phyloP scores from a whole-genome alignment of 2,113 vertebrate species.

The Heterocephalus glaber region DNA sequence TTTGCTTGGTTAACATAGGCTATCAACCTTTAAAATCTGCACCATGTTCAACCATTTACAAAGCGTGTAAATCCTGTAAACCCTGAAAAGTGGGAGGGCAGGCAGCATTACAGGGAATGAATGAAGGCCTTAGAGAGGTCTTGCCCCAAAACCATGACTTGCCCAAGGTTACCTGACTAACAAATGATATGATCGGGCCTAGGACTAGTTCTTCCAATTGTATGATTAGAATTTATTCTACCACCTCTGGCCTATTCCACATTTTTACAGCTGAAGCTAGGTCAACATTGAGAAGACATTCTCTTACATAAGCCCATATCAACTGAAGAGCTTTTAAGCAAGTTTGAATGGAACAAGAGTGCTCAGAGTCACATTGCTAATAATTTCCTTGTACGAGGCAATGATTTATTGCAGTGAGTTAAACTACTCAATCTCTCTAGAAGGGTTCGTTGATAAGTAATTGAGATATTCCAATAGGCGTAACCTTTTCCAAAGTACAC shows the following conservation, averaged over 20 bases:
- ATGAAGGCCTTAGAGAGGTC: neutral
- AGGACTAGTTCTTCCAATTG: neutral
- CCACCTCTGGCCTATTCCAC: neutral
- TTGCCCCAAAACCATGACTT: neutral
- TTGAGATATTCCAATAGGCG: slow-evolving; percentile 68
- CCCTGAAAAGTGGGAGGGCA: neutral
- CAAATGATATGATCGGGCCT: neutral
- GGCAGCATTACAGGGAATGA: neutral
- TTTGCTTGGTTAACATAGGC: neutral
- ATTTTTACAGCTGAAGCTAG: slow-evolving; percentile 13
- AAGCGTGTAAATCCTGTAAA: neutral
- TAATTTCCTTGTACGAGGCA: slow-evolving; percentile 44
- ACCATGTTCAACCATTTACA: neutral
- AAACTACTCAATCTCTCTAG: slow-evolving; percentile 53
- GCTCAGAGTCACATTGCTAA: neutral
- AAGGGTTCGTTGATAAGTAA: slow-evolving; percentile 24
- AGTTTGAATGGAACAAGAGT: slow-evolving; percentile 40
- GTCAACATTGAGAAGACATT: neutral
- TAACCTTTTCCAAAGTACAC: slow-evolving; percentile 73
- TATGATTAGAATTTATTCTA: slow-evolving; percentile 32
- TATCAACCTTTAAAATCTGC: neutral
- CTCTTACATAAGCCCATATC: slow-evolving; percentile 50
- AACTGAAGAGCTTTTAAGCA: slow-evolving; percentile 11
- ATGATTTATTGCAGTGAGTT: slow-evolving; percentile 51
- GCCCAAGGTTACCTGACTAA: neutral